Evolutionary conservation across 2,888 invertebrate species (phyloP).

Genomic region (Crematogaster levior): DNA sequence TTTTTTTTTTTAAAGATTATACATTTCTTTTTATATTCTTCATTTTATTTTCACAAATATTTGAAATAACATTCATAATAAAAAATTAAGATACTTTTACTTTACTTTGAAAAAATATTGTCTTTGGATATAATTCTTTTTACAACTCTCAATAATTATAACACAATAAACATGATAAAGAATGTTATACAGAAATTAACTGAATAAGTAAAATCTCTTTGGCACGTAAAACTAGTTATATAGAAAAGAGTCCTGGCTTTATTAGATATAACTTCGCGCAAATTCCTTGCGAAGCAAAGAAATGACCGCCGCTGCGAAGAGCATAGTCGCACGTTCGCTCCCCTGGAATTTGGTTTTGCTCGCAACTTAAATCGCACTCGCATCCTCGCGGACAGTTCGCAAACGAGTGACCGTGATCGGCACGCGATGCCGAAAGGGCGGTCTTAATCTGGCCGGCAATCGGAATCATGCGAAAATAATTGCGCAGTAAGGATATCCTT

Average conservation of each 20-base stretch:
- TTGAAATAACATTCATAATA: not conserved
- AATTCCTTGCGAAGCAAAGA: constrained; percentile 13
- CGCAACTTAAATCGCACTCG: constrained; percentile 43
- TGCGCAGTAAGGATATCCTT: constrained; percentile 70
- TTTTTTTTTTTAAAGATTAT: not conserved
- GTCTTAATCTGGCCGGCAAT: constrained; percentile 76
- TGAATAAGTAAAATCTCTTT: not conserved
- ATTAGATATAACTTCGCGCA: constrained; percentile 41
- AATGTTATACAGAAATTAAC: constrained; percentile 11
- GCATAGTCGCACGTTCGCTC: constrained; percentile 71
- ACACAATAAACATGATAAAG: not conserved
- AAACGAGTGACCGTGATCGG: constrained; percentile 40
- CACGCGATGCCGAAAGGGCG: constrained; percentile 52
- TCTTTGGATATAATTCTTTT: not conserved
- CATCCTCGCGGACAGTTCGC: constrained; percentile 20
- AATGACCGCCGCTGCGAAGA: constrained; percentile 21
- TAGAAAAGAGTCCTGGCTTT: constrained; percentile 29
- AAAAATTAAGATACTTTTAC: not conserved
- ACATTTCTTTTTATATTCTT: not conserved
- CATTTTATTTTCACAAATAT: not conserved
- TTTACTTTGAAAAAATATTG: not conserved
- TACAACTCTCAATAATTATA: not conserved
- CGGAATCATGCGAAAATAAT: constrained; percentile 79
- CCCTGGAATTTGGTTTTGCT: constrained; percentile 71
- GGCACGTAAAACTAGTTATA: not conserved